Evolutionary conservation across 2,888 invertebrate genomes (phyloP), one percentile per base, ranked within the genome.

Genomic region (Drosophila aldrichi): DNA sequence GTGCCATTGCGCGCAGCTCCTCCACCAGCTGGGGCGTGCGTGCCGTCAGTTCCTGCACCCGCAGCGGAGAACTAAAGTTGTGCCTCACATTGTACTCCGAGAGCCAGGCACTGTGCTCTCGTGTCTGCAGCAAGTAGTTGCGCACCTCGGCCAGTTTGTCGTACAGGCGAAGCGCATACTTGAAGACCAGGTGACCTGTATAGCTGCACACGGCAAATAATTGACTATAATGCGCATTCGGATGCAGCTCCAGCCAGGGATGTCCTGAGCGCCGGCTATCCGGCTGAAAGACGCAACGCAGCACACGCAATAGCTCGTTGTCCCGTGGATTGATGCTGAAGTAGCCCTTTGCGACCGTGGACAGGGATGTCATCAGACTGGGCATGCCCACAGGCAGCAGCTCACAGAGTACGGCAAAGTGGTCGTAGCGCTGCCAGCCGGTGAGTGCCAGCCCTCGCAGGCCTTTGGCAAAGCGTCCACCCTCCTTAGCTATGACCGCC

Each of bases 341-440:
- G 86, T 94, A 95, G 5, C 95, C 96, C 74, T 94, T 93, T 3
- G 94, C 93, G 0, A 94, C 93, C 0, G 95, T 94, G n/a, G 94
- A 91, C 38, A 96, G 90, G 25, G 94, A 94, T 1, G 95, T 93
- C 25, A 95, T 95, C 67, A 96, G 89, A 2, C 95, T 95, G 9
- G 96, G 96, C 60, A 96, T 93, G 1, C 95, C 94, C 14, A 95
- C 94, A 0, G 96, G 96, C 48, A 96, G 91, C 18, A 96, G 91
- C 90, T 96, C 96, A 81, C 96, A 96, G 7, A 96, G 92, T 9
- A 95, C 94, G 1, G 96, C 95, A 91, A 96, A 96, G 90, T 96
- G 96, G 89, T 96, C 96, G 85, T 96, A 96, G 18, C 95, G 91
- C 81, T 92, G 92, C 93, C 92, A 93, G 6, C 93, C 93, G 0